Evolutionary conservation across 1,140 invertebrate genomes (phyloP).

Genomic region (Drosophila seguyi): DNA sequence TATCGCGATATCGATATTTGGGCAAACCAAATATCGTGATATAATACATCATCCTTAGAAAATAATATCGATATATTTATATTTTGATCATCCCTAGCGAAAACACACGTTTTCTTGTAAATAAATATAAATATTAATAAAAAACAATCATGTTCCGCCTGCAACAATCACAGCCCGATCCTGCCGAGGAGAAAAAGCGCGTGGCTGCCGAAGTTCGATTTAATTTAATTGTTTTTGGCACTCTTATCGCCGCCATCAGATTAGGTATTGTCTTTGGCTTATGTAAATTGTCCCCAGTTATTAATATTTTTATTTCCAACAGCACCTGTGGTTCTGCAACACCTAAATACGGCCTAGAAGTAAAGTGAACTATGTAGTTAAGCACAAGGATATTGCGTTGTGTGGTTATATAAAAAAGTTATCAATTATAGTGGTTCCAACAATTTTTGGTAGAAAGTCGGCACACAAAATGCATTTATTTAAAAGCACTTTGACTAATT

Average conservation of each 20-base stretch:
- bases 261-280: conserved; percentile 59
- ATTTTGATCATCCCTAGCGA: too few species aligned
- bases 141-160: conserved; percentile 71
- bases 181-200: conserved; percentile 78
- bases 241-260: conserved; percentile 63
- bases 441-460: conserved; percentile 13
- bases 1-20: too few species aligned
- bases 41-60: too few species aligned
- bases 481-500: conserved; percentile 34
- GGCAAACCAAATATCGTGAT: too few species aligned
- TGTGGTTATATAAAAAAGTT: conserved; percentile 5
- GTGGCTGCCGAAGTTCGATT: conserved; percentile 70
- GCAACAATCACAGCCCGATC: conserved; percentile 81
- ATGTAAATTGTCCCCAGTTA: conserved; percentile 53
- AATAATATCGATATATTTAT: too few species aligned
- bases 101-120: conserved; percentile 34
- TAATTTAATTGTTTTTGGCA: conserved; percentile 74
- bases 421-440: conserved; percentile 17
- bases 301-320: conserved; percentile 10
- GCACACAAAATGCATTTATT: conserved; percentile 62
- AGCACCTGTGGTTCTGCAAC: conserved; percentile 65
- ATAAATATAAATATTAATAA: conserved; percentile 24
- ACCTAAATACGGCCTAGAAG: conserved; percentile 58
- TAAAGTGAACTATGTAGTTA: not conserved
- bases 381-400: not conserved